A percentile compares a stretch with the other conserved stretches of the same genome.
Evolutionary conservation across 1,140 invertebrate species (phyloP).

Genomic region (Dendroctonus ponderosae): DNA sequence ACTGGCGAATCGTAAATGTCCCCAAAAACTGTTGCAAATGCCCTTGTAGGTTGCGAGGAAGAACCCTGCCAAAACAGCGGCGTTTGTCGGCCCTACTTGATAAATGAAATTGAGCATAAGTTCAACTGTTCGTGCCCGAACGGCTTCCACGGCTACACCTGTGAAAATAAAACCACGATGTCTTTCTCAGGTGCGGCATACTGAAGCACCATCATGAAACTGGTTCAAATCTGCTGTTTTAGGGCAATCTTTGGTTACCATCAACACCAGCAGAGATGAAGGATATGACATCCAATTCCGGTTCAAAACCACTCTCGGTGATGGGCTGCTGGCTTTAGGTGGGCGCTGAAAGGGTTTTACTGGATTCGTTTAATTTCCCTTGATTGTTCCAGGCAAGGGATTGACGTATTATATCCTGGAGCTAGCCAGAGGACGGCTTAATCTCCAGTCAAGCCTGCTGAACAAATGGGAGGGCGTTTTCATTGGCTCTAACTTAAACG

Average conservation of each 20-base stretch:
- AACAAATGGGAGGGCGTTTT: constrained; percentile 89
- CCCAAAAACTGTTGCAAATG: neutral
- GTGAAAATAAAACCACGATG: constrained; percentile 82
- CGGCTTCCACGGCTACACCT: constrained; percentile 76
- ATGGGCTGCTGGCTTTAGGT: constrained; percentile 76
- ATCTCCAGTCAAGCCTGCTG: constrained; percentile 79
- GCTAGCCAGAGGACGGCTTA: constrained; percentile 75
- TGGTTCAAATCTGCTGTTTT: constrained; percentile 1
- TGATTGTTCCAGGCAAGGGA: constrained; percentile 61
- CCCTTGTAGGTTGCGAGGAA: constrained; percentile 70
- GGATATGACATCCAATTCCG: constrained; percentile 85
- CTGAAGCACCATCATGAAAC: neutral
- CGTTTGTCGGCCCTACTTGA: constrained; percentile 77
- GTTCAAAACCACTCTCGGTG: constrained; percentile 86
- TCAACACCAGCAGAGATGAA: constrained; percentile 77
- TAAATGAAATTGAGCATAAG: constrained; percentile 71
- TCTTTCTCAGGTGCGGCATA: constrained; percentile 61
- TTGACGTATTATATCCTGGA: constrained; percentile 80
- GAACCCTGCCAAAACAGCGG: constrained; percentile 80
- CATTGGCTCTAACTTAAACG: constrained; percentile 77
- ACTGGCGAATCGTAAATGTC: neutral
- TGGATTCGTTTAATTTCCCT: neutral
- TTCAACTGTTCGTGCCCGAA: constrained; percentile 83
- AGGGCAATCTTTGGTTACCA: constrained; percentile 70
- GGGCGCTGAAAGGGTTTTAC: constrained; percentile 43